Evolutionary conservation across 2,113 vertebrate genomes (phyloP), one percentile per base, ranked within the genome.

Genomic region (Trogon melanurus): DNA sequence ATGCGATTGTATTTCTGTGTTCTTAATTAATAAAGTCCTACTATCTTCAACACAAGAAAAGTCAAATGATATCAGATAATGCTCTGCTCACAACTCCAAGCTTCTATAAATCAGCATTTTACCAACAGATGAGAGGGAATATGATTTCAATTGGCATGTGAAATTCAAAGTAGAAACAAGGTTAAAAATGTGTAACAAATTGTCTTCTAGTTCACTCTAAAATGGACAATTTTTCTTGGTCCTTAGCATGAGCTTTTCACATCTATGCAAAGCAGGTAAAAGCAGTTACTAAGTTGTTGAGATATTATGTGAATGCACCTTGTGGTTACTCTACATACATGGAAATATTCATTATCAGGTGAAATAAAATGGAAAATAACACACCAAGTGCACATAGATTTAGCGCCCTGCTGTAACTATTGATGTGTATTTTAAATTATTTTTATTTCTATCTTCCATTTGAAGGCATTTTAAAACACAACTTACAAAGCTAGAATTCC

Each of bases 401-500:
- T 81, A 87, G 7, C 15, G 85, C 10, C 11, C 44, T 76, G 11
- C 15, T 88, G 20, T 70, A 83, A 50, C 9, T 73, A 75, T 7
- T 51, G 16, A 73, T 44, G 5, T 14, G 7, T 23, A 18, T 44
- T 80, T 62, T 23, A 8, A 5, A 5, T 11, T 60, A 45, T 67
- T 5, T 78, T 72, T 14, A 79, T 95, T 96, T 82, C 17, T 74
- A 34, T 64, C 72, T 93, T 96, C 83, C 73, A 23, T 44, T 74
- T 69, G 60, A 85, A 95, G 93, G 10, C 61, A 91, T 62, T 85
- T 93, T 95, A 93, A 97, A 91, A 80, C 88, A 11, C 19, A 95
- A 82, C 54, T 91, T 92, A 78, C 32, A 91, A 96, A 95, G 56
- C 61, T 94, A 29, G 53, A 95, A 96, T 92, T 97, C 88, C 79